Percentiles rank a stretch among this genome's conserved stretches.
Evolutionary conservation across 2,888 invertebrate genomes (phyloP).

Genomic region (Himalopsyche tibetana): DNA sequence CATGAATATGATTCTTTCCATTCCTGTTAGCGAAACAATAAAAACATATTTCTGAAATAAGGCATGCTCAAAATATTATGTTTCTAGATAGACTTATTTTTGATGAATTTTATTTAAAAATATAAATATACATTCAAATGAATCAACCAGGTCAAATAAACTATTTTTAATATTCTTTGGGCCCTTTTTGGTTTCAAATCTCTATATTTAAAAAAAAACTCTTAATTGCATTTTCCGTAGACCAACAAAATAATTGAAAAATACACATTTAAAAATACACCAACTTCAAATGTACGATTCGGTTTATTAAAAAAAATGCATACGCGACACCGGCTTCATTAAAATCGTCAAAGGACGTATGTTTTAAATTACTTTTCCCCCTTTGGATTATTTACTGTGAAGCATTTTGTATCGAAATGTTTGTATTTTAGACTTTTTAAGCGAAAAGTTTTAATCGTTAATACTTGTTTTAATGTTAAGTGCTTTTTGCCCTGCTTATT

Average conservation of each 20-base stretch:
- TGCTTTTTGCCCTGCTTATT: constrained; percentile 22
- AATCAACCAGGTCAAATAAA: no score
- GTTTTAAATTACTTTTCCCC: constrained; percentile 26
- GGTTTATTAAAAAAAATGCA: constrained; percentile 33
- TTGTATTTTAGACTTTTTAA: constrained; percentile 26
- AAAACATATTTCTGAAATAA: no score
- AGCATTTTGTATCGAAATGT: constrained; percentile 14
- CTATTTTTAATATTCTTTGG: no score
- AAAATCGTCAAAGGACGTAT: constrained; percentile 34
- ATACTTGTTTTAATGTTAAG: constrained; percentile 24
- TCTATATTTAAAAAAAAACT: no score
- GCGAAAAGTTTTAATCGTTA: constrained; percentile 8
- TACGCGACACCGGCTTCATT: constrained; percentile 19
- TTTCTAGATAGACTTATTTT: no score
- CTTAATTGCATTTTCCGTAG: no score
- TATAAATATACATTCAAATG: no score
- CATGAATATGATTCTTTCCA: no score
- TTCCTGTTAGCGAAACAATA: no score
- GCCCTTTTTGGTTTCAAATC: no score
- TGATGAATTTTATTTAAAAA: no score
- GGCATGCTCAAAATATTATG: no score
- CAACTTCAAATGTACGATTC: neutral
- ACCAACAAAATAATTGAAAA: neutral
- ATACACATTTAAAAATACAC: neutral
- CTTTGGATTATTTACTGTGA: constrained; percentile 20